These are phyloP conservation scores for Blastobasis lacticolella DNA, from an alignment of 2,888 invertebrate genomes.

Conservation along the genomic window DNA sequence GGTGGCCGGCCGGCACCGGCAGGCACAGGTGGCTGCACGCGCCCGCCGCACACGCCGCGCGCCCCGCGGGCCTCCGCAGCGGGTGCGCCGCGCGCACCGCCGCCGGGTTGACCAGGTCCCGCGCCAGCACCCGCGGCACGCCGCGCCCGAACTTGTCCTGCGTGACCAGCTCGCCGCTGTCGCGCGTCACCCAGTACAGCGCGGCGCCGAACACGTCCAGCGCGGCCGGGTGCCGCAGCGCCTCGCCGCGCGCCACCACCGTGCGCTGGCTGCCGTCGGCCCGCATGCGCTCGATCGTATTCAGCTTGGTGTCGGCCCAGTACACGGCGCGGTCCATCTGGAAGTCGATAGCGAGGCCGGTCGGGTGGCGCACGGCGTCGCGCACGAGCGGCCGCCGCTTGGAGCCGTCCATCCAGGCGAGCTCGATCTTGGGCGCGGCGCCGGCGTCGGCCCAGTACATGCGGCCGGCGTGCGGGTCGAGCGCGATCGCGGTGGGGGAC, in stretches of 20 bases:
- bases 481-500: constrained; percentile 89
- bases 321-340: constrained; percentile 91
- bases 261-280: constrained; percentile 86
- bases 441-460: constrained; percentile 97
- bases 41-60: constrained; percentile 73
- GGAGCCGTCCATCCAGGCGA: constrained; percentile 97
- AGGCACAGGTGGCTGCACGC: constrained; percentile 94
- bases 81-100: constrained; percentile 87
- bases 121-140: constrained; percentile 87
- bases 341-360: constrained; percentile 92
- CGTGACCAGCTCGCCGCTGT: constrained; percentile 87
- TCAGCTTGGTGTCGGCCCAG: constrained; percentile 96
- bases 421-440: constrained; percentile 92
- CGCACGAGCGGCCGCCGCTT: constrained; percentile 87
- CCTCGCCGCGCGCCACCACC: constrained; percentile 81
- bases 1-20: constrained; percentile 88
- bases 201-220: constrained; percentile 95
- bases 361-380: constrained; percentile 88
- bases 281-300: constrained; percentile 89
- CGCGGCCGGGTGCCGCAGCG: constrained; percentile 85
- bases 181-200: constrained; percentile 94
- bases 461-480: constrained; percentile 89
- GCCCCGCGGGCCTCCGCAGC: constrained; percentile 85
- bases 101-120: constrained; percentile 88
- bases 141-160: constrained; percentile 99